Evolutionary conservation across 2,888 invertebrate species (phyloP), one percentile per base, ranked within the genome.

Genomic region (Psylliodes chrysocephalus): DNA sequence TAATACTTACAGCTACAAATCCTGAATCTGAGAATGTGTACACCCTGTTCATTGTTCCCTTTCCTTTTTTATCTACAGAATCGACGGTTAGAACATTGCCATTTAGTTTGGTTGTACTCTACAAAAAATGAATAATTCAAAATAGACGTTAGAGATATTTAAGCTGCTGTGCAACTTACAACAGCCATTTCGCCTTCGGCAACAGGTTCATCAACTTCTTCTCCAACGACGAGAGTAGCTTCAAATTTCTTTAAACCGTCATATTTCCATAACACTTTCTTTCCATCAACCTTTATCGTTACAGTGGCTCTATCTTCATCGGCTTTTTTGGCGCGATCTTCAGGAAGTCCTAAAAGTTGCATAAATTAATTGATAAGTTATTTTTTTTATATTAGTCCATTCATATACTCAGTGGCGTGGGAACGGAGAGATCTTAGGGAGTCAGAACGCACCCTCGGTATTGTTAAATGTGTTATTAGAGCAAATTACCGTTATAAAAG

Each of bases 181-280:
- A 72, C 72, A 7, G 71, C 60, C 17, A 52, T 61, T 5, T 60
- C 15, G 49, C 69, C 72, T 1, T 35, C 42, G 8, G 67, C 64
- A 40, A 63, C 55, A n/a, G 61, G 67, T 46, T 72, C 74, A n/a
- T 70, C 71, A 15, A 67, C 68, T 62, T 69, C 71, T 59, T 73
- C 55, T 19, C 66, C 70, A 6, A 71, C 49, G 1, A 61, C 64
- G n/a, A 75, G 66, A 15, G 14, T 22, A 12, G 52, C 52, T 6
- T 64, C 57, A 12, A 52, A 42, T 15, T 64, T 52, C 12, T 55
- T 56, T 6, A 49, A 19, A 5, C 64, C 40, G 42, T 68, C 69
- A n/a, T 65, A 44, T 5, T 64, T 66, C 25, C 71, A 60, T 8
- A 60, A 59, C 14, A 67, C 46, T 47, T 72, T 73, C 8, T 74